Percentiles rank a stretch among this genome's conserved stretches.
These are phyloP conservation scores for Sebastes itinus DNA, from an alignment of 2,797 vertebrate species.

Conservation along the genomic window DNA sequence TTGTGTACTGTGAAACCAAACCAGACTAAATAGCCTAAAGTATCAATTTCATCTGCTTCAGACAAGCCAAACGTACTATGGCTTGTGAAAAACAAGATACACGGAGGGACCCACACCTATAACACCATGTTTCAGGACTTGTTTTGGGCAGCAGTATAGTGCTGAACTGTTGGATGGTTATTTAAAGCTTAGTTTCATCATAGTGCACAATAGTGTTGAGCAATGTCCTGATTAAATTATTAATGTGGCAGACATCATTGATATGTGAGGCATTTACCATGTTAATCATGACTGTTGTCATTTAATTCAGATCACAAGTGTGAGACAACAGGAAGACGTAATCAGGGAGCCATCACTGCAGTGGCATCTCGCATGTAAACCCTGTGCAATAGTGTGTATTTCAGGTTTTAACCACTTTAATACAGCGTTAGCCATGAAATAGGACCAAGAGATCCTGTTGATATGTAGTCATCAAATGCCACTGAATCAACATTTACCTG, in stretches of 20 bases:
- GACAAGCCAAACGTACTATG: too few relatives aligned
- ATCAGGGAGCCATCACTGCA: conserved; percentile 8
- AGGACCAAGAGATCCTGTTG: not conserved
- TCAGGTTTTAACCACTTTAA: not conserved
- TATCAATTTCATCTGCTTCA: too few relatives aligned
- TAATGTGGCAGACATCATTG: not conserved
- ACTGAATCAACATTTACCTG: not conserved
- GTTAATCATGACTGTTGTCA: conserved; percentile 1
- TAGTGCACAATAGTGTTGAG: not conserved
- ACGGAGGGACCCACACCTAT: not conserved
- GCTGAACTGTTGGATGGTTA: not conserved
- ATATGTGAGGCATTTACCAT: conserved; percentile 20
- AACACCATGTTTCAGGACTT: not conserved
- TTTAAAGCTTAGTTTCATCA: conserved; percentile 15
- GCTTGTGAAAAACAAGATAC: not conserved
- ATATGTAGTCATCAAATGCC: not conserved
- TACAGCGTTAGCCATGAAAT: not conserved
- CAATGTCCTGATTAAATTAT: conserved; percentile 3
- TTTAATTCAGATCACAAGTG: conserved; percentile 31
- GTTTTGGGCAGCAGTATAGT: not conserved
- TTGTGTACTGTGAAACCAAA: too few relatives aligned
- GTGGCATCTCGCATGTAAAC: not conserved
- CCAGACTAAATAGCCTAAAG: too few relatives aligned
- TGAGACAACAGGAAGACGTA: conserved; percentile 3
- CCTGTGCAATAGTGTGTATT: not conserved